Evolutionary conservation across 1,140 invertebrate genomes (phyloP), one percentile per base, ranked within the genome.

Genomic region (Drosophila rufa): DNA sequence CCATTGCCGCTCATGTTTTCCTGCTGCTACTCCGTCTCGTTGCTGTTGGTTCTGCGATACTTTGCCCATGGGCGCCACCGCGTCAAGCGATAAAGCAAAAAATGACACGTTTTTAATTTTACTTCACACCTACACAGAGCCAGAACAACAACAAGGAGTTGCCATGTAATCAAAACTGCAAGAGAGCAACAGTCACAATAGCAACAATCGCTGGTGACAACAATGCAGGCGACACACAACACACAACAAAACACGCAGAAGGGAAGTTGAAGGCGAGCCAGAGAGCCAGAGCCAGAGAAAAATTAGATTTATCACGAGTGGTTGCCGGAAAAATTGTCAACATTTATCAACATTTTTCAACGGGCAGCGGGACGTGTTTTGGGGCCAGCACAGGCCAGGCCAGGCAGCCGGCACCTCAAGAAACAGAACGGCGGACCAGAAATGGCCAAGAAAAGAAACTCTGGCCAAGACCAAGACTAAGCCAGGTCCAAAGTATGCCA

Each of bases 291-390:
- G 76, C 53, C 66, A 80, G 74, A 87, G 80, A 87, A 91, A 91
- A 91, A 91, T 91, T 91, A 91, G 87, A 91, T 91, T 91, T 91
- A 91, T 91, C 87, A 91, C 82, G 87, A 91, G 82, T 84, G 87
- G 87, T 91, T 91, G 87, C 82, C 87, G 87, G 87, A 91, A 91
- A 91, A 91, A 91, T 91, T 91, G 89, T 91, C 89, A 91, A 91
- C 89, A 89, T 91, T 91, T 91, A 91, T 91, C 87, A 91, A 89
- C 90, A 92, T 92, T 91, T 91, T 90, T 90, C 85, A 90, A 82
- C 81, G 81, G 66, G 66, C 70, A 79, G 77, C 51, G 79, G 82
- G 65, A 90, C 85, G 79, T 89, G 80, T 75, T 87, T 66, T 70
- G 42, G 57, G 71, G 60, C 80, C 75, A 67, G 56, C 56, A 56